A percentile compares a stretch with the other conserved stretches of the same genome.
These are phyloP conservation scores for Epinotia ramella DNA, from an alignment of 2,888 invertebrate species.

Conservation along the genomic window DNA sequence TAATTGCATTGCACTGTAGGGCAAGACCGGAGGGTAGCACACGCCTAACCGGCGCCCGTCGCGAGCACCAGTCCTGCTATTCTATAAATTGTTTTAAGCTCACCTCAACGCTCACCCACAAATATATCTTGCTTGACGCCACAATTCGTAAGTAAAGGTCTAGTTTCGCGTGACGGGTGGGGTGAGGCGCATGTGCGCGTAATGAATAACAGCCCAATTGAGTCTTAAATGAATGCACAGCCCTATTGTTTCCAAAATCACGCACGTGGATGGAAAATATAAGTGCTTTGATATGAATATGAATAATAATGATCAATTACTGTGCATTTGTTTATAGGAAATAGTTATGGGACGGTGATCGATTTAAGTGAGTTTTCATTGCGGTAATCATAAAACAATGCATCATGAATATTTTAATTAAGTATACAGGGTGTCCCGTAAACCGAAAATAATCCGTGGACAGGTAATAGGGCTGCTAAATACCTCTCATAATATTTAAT, in stretches of 20 bases:
- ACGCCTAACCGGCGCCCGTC: conserved; percentile 65
- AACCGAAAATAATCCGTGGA: too few relatives aligned
- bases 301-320: conserved; percentile 38
- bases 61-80: conserved; percentile 56
- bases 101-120: too few relatives aligned
- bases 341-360: conserved; percentile 12
- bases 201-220: conserved; percentile 41
- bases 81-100: too few relatives aligned
- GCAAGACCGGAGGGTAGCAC: conserved; percentile 30
- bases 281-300: conserved; percentile 39
- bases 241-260: conserved; percentile 54
- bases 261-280: conserved; percentile 47
- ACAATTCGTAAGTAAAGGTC: too few relatives aligned
- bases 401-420: neutral
- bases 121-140: too few relatives aligned
- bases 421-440: too few relatives aligned
- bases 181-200: too few relatives aligned
- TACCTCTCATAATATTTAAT: too few relatives aligned
- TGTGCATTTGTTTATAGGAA: conserved; percentile 7
- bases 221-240: conserved; percentile 60
- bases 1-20: conserved; percentile 25
- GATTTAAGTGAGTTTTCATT: neutral
- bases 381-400: neutral
- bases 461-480: too few relatives aligned
- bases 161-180: too few relatives aligned